Base-by-base conservation (phyloP, 2,113 vertebrate species). In the Myanophis thanlyinensis region DNA sequence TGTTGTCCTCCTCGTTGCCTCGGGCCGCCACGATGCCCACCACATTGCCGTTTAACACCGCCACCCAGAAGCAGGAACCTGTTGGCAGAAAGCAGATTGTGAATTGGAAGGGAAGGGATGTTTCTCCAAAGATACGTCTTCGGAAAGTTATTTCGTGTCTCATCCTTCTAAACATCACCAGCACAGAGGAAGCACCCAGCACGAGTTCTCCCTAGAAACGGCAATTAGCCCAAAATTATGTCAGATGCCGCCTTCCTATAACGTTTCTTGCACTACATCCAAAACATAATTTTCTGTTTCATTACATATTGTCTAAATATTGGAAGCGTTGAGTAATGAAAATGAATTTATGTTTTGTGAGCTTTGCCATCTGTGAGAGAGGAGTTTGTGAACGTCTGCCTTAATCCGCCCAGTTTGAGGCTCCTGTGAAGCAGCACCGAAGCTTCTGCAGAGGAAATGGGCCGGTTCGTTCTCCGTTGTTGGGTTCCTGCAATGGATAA, bases 51-150 rank as follows among this genome's bases (percentile, higher is more conserved):
- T 99, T 98, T 92, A 99, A 97, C 96, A 99, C 98, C 0, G 99
- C 99, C 18, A 99, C 99, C 99, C 99, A 99, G 98, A 99, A 99
- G 94, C 98, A 98, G 96, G 98, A 99, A 91, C 99, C 99, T 99
- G 98, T 0, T 0, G 91, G 93, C 25, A 97, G 0, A 96, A 92
- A 94, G 85, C 9, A 49, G 40, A 9, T 18, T 56, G 51, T 86
- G 92, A 13, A 84, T 93, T 73, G 30, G 46, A 35, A n/a, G 46
- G 22, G 13, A 47, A 6, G 5, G 15, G 30, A 6, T 10, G 1
- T 25, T 84, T 52, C 25, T 80, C 20, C 91, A 47, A 15, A 85
- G 54, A 27, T 11, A 54, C n/a, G 15, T 18, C 22, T 53, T 6
- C 3, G 53, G 44, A 8, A 47, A 23, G 22, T 23, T 48, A 4